phyloP scores from a whole-genome alignment of 1,140 invertebrate species.

The Micrasema longulum region DNA sequence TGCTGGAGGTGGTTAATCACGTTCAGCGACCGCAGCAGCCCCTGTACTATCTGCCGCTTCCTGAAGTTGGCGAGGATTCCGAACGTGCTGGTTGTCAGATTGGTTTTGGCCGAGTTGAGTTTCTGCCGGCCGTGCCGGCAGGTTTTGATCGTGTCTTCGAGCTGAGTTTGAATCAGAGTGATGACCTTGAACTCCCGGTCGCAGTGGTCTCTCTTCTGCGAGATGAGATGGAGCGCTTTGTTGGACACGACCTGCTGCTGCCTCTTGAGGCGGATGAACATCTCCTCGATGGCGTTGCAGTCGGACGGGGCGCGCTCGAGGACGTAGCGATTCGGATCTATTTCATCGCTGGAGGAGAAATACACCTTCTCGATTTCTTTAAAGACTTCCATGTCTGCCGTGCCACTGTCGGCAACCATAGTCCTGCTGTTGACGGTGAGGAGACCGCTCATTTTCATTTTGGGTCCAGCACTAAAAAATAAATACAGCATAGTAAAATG shows the following conservation, averaged over 20 bases:
- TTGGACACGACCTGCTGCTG: constrained; percentile 84
- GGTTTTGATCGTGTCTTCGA: constrained; percentile 77
- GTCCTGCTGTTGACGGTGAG: constrained; percentile 48
- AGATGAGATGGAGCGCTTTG: constrained; percentile 89
- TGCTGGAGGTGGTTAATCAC: constrained; percentile 87
- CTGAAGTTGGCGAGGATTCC: constrained; percentile 89
- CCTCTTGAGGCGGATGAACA: constrained; percentile 64
- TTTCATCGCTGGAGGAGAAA: constrained; percentile 35
- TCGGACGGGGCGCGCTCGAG: constrained; percentile 60
- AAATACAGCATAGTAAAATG: no score
- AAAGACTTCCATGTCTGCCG: constrained; percentile 51
- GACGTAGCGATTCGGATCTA: constrained; percentile 56
- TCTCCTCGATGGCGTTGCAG: constrained; percentile 61
- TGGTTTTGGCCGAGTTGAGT: constrained; percentile 79
- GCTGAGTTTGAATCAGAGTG: constrained; percentile 78
- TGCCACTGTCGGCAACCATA: constrained; percentile 39
- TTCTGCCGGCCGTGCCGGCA: constrained; percentile 79
- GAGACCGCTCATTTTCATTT: constrained; percentile 4
- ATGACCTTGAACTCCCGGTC: constrained; percentile 87
- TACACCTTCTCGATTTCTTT: constrained; percentile 52
- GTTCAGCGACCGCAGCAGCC: constrained; percentile 82
- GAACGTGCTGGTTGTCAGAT: constrained; percentile 87
- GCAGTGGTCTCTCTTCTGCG: constrained; percentile 89
- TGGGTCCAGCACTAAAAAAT: background rate
- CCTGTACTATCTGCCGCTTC: constrained; percentile 84